phyloP scores from a whole-genome alignment of 2,888 invertebrate genomes.

The Liopterus haemorrhoidalis region DNA sequence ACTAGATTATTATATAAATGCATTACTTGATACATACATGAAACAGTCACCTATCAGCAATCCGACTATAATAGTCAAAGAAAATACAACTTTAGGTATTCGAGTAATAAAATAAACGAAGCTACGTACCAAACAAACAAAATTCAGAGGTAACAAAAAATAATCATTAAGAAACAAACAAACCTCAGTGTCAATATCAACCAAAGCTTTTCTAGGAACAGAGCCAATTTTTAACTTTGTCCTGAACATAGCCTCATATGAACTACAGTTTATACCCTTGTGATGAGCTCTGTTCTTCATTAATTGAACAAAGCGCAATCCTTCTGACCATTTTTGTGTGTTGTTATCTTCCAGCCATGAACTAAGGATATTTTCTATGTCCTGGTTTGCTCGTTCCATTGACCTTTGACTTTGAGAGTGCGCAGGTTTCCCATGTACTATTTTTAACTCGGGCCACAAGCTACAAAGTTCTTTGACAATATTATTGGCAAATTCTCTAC shows the following conservation, averaged over 20 bases:
- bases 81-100: no score
- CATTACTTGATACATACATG: no score
- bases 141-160: no score
- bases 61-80: no score
- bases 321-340: constrained; percentile 41
- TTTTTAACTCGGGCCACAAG: constrained; percentile 39
- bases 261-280: constrained; percentile 38
- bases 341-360: constrained; percentile 40
- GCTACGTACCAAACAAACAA: no score
- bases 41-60: no score
- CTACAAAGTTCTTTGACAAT: constrained; percentile 33
- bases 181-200: no score
- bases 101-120: no score
- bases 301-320: constrained; percentile 41
- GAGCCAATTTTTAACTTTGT: constrained; percentile 28
- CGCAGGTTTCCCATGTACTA: constrained; percentile 40
- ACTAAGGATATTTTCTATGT: constrained; percentile 39
- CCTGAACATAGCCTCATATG: constrained; percentile 41
- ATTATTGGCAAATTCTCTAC: constrained; percentile 36
- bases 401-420: constrained; percentile 38
- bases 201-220: no score
- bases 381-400: constrained; percentile 40
- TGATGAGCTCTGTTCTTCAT: constrained; percentile 43
- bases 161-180: no score
- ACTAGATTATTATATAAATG: no score